Evolutionary conservation across 1,140 invertebrate species (phyloP).

Genomic region (Ceratoteleas bidentatus): DNA sequence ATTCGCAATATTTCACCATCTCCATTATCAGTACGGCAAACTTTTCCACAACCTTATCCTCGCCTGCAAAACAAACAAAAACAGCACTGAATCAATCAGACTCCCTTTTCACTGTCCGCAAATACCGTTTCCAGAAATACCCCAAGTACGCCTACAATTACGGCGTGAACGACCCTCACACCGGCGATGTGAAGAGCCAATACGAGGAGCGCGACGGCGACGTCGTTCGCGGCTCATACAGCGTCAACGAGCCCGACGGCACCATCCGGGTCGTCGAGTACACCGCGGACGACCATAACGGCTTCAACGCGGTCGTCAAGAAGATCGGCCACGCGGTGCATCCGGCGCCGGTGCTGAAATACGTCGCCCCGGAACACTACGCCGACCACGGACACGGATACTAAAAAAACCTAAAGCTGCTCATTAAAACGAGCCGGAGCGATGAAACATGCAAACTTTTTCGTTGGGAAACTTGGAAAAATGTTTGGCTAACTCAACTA

Average conservation of each 20-base stretch:
- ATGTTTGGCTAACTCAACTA: no score
- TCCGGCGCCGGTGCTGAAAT: constrained; percentile 70
- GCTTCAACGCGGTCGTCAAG: constrained; percentile 79
- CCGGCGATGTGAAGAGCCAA: constrained; percentile 79
- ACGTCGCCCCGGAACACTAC: constrained; percentile 55
- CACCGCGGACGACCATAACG: constrained; percentile 79
- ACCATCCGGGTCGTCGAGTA: constrained; percentile 78
- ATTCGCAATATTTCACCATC: no score
- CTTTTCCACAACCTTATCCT: no score
- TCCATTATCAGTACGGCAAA: no score
- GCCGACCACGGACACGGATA: constrained; percentile 57
- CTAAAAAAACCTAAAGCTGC: no score
- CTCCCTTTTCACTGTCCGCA: no score
- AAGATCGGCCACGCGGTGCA: constrained; percentile 77
- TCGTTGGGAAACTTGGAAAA: no score
- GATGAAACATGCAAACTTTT: no score
- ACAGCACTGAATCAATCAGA: no score
- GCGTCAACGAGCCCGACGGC: constrained; percentile 79
- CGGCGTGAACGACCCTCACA: constrained; percentile 78
- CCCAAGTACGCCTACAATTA: constrained; percentile 79
- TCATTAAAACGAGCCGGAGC: no score
- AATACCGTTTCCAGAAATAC: constrained; percentile 11
- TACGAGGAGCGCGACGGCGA: constrained; percentile 79
- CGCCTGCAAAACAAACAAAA: no score
- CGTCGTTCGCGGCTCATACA: constrained; percentile 79